Evolutionary conservation across 1,140 invertebrate species (phyloP).

Genomic region (Drosophila micromelanica): DNA sequence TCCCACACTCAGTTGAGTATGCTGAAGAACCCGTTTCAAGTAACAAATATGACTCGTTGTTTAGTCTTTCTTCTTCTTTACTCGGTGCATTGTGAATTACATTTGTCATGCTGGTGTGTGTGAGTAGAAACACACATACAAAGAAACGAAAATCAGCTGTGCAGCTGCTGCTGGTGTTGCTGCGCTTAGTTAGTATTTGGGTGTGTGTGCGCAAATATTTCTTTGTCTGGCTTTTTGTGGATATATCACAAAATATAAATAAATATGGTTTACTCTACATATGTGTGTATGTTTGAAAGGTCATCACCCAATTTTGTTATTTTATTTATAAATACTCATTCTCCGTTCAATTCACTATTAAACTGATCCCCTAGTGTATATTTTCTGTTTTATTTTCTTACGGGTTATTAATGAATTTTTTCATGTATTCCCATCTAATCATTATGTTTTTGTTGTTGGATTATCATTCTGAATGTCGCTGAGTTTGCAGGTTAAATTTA

Average conservation of each 20-base stretch:
- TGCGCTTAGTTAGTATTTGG: constrained; percentile 11
- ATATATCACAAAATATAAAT: constrained; percentile 13
- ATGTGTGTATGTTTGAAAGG: constrained; percentile 27
- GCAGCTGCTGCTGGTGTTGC: constrained; percentile 19
- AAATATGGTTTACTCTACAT: constrained; percentile 17
- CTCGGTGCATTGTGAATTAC: constrained; percentile 27
- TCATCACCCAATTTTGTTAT: constrained; percentile 45
- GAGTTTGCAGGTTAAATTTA: constrained; percentile 46
- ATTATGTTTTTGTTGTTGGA: constrained; percentile 1
- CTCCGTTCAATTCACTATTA: constrained; percentile 25
- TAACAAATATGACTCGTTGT: constrained; percentile 12
- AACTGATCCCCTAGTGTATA: background rate
- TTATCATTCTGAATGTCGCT: constrained; percentile 11
- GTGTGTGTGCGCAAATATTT: constrained; percentile 45
- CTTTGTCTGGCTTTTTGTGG: constrained; percentile 63
- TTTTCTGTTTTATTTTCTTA: constrained; percentile 7
- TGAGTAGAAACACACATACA: constrained; percentile 30
- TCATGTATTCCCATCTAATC: background rate
- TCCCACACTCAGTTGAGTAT: background rate
- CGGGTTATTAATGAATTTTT: constrained; percentile 23
- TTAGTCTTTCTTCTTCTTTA: constrained; percentile 31
- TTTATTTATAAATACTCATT: constrained; percentile 7
- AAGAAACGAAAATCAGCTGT: constrained; percentile 69
- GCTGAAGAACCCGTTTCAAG: constrained; percentile 35
- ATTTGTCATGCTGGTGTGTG: background rate